phyloP scores from a whole-genome alignment of 1,140 invertebrate species.

The Caenorhabditis tropicalis region DNA sequence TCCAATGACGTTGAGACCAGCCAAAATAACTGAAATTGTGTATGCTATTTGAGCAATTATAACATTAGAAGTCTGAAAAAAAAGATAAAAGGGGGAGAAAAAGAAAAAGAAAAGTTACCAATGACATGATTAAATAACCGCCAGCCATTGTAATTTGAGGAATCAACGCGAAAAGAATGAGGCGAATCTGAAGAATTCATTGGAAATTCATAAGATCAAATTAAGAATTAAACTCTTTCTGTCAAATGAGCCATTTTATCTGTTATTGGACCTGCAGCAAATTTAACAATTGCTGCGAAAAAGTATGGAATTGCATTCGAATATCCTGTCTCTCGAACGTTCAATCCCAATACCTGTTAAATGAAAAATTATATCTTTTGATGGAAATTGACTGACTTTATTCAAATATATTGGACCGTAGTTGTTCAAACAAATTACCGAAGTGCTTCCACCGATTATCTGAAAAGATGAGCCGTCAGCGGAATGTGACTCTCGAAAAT shows the following conservation, averaged over 20 bases:
- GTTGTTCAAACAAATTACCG: neutral
- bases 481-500: too few relatives aligned
- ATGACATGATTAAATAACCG: neutral
- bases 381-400: neutral
- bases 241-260: conserved; percentile 1
- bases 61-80: neutral
- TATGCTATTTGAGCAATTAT: conserved; percentile 23
- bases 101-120: neutral
- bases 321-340: conserved; percentile 5
- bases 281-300: conserved; percentile 21
- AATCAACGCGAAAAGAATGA: neutral
- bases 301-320: conserved; percentile 24
- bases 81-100: too few relatives aligned
- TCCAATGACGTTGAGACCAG: neutral
- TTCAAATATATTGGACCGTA: neutral
- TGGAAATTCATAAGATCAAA: neutral
- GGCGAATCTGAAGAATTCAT: neutral
- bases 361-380: neutral
- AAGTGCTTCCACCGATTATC: conserved; percentile 9
- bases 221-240: neutral
- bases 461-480: neutral
- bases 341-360: neutral
- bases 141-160: conserved; percentile 1
- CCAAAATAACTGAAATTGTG: neutral
- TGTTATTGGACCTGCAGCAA: neutral